Conservation (phyloP, 2,888 invertebrate genomes). For the Trisateles emortualis region DNA sequence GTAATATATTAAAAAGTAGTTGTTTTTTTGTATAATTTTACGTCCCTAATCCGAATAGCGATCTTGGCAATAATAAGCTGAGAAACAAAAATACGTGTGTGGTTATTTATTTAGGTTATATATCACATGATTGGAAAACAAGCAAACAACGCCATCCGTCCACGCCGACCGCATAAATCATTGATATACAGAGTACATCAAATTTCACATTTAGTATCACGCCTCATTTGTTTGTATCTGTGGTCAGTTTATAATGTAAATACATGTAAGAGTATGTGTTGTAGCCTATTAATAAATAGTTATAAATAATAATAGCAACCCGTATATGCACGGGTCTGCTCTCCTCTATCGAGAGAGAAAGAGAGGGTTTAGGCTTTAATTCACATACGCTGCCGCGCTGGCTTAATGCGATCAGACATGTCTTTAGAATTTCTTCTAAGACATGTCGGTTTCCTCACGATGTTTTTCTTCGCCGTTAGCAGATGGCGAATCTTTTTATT, state of each 20-base stretch:
- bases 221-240: constrained; percentile 20
- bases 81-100: constrained; percentile 11
- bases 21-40: no score
- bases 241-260: constrained; percentile 16
- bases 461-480: no score
- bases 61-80: constrained; percentile 10
- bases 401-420: no score
- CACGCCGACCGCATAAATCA: constrained; percentile 40
- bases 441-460: no score
- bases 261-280: neutral
- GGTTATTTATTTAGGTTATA: constrained; percentile 31
- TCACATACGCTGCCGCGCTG: no score
- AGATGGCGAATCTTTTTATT: no score
- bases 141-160: constrained; percentile 47
- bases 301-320: no score
- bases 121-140: constrained; percentile 45
- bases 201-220: constrained; percentile 29
- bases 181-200: constrained; percentile 39
- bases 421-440: no score
- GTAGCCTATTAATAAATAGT: neutral
- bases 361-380: no score
- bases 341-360: no score
- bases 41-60: neutral
- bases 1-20: no score
- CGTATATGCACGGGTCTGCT: no score